Conservation (phyloP, 2,888 invertebrate genomes). For the Iphiclides podalirius region DNA sequence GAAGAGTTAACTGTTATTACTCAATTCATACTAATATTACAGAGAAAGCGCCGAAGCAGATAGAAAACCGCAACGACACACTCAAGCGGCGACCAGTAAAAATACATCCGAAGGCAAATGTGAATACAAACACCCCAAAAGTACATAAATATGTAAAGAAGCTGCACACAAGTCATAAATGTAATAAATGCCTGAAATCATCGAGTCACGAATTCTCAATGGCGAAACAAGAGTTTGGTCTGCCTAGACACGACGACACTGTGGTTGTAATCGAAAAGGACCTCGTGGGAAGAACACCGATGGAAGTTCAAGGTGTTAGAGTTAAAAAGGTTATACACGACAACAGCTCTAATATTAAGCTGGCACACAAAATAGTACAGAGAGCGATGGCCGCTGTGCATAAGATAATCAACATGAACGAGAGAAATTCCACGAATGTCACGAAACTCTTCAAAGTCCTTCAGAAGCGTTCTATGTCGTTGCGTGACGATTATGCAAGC, state of each 20-base stretch:
- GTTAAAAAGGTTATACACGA: conserved; percentile 21
- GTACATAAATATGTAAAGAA: conserved; percentile 6
- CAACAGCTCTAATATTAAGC: conserved; percentile 28
- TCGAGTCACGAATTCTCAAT: conserved; percentile 1
- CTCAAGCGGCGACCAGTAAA: conserved; percentile 6
- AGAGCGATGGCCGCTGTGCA: conserved; percentile 41
- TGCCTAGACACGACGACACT: conserved; percentile 14
- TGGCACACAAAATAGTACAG: conserved; percentile 39
- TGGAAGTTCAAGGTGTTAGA: conserved; percentile 10
- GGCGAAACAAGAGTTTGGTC: not conserved
- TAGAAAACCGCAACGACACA: conserved; percentile 7
- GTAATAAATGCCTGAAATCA: not conserved
- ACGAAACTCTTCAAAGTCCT: conserved; percentile 25
- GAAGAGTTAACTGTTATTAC: too few relatives aligned
- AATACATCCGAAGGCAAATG: conserved; percentile 6
- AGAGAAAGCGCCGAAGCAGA: conserved; percentile 16
- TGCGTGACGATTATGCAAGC: conserved; percentile 16
- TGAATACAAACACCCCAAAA: not conserved
- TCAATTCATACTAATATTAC: conserved; percentile 7
- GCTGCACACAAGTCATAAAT: conserved; percentile 7
- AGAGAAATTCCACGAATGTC: conserved; percentile 26
- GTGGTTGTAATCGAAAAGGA: conserved; percentile 12
- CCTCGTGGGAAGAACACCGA: conserved; percentile 10
- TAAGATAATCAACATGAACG: conserved; percentile 38
- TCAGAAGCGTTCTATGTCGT: conserved; percentile 33